Conservation (phyloP, 2,888 invertebrate species). For the Lithophane semibrunnea region DNA sequence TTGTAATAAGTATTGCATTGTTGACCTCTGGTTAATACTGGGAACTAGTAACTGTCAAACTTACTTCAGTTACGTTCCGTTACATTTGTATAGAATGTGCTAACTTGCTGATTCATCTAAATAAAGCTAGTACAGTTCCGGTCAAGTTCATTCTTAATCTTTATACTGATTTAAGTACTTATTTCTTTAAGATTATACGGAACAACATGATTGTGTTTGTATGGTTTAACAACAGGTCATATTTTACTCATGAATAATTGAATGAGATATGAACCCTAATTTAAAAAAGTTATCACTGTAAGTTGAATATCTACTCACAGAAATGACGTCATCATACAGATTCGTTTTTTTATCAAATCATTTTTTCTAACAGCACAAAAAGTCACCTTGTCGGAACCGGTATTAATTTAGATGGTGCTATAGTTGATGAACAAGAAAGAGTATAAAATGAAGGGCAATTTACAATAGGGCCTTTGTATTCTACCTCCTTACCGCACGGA, state of each 20-base stretch:
- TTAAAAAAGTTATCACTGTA: constrained; percentile 38
- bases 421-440: constrained; percentile 67
- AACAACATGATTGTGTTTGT: background rate
- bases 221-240: background rate
- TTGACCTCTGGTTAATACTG: constrained; percentile 27
- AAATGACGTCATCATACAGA: constrained; percentile 56
- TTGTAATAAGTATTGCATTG: constrained; percentile 4
- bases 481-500: constrained; percentile 63
- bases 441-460: constrained; percentile 73
- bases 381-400: constrained; percentile 78
- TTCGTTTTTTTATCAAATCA: constrained; percentile 58
- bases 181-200: constrained; percentile 12
- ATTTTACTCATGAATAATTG: constrained; percentile 19
- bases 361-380: constrained; percentile 67
- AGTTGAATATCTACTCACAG: constrained; percentile 41
- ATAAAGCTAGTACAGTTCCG: background rate
- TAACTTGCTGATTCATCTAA: constrained; percentile 28
- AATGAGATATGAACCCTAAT: constrained; percentile 20
- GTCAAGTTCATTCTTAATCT: background rate
- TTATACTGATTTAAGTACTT: background rate
- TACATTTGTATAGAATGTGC: constrained; percentile 23
- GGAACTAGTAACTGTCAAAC: constrained; percentile 23
- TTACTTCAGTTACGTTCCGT: constrained; percentile 19
- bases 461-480: constrained; percentile 71
- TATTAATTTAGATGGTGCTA: constrained; percentile 65